Evolutionary conservation across 2,888 invertebrate genomes (phyloP).

Genomic region (Mesorhabditis sp.): DNA sequence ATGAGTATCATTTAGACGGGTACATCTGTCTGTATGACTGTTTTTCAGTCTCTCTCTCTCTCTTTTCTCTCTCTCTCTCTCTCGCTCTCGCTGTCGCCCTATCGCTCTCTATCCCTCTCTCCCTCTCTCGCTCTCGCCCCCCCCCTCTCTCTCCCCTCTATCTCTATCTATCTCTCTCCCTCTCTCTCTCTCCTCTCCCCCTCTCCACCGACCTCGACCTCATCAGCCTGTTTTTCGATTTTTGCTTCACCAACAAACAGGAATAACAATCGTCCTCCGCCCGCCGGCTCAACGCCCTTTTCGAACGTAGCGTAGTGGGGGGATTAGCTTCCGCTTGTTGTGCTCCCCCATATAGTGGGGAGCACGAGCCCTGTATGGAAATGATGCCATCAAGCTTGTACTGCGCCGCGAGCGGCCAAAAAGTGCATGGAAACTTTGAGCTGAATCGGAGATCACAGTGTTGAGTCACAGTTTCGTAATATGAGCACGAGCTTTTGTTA

Average conservation of each 20-base stretch:
- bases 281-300: neutral
- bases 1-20: neutral
- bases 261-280: neutral
- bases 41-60: constrained; percentile 3
- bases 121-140: neutral
- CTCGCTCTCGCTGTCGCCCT: neutral
- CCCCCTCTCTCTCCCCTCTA: neutral
- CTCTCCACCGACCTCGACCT: neutral
- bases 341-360: too few species aligned
- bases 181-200: neutral
- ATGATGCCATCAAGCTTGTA: too few species aligned
- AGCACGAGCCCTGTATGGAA: too few species aligned
- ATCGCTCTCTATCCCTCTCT: neutral
- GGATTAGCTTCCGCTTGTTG: neutral
- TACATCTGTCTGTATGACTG: neutral
- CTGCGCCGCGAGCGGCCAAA: too few species aligned
- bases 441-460: too few species aligned
- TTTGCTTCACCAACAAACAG: neutral
- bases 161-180: neutral
- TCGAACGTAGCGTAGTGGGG: too few species aligned
- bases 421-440: too few species aligned
- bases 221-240: neutral
- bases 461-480: too few species aligned
- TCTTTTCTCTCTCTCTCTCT: neutral
- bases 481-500: too few species aligned